Evolutionary conservation across 2,888 invertebrate species (phyloP).

Genomic region (Drosophila phalerata): DNA sequence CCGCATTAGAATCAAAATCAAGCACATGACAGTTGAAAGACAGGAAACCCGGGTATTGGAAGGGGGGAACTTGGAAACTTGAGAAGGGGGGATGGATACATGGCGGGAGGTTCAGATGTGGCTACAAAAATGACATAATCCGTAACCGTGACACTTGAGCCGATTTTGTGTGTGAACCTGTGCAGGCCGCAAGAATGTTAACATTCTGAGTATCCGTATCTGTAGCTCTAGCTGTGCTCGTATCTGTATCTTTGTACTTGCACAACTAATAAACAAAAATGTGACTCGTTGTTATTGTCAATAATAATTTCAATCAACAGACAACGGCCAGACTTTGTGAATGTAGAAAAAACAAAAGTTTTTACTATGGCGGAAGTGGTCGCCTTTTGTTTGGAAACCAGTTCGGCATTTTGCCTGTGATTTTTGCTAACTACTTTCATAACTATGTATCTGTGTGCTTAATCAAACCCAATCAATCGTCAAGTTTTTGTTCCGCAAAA

Average conservation of each 20-base stretch:
- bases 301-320: constrained; percentile 45
- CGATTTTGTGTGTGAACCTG: constrained; percentile 60
- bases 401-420: constrained; percentile 53
- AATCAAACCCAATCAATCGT: constrained; percentile 77
- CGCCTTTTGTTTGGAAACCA: constrained; percentile 70
- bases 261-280: constrained; percentile 20
- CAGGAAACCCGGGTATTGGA: constrained; percentile 14
- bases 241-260: constrained; percentile 10
- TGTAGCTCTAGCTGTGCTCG: constrained; percentile 15
- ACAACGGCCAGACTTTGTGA: constrained; percentile 33
- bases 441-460: constrained; percentile 54
- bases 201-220: constrained; percentile 16
- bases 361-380: constrained; percentile 64
- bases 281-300: constrained; percentile 31
- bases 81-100: neutral
- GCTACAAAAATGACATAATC: constrained; percentile 70
- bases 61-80: neutral
- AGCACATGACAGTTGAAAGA: constrained; percentile 52
- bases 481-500: constrained; percentile 72
- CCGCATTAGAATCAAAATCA: constrained; percentile 62
- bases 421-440: constrained; percentile 59
- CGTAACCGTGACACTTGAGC: constrained; percentile 69
- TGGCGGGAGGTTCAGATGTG: constrained; percentile 23
- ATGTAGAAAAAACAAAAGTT: constrained; percentile 38
- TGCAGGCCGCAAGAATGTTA: constrained; percentile 59